A percentile compares a stretch with the other conserved stretches of the same genome.
These are phyloP conservation scores for Atherix ibis DNA, from an alignment of 2,888 invertebrate species.

Conservation along the genomic window DNA sequence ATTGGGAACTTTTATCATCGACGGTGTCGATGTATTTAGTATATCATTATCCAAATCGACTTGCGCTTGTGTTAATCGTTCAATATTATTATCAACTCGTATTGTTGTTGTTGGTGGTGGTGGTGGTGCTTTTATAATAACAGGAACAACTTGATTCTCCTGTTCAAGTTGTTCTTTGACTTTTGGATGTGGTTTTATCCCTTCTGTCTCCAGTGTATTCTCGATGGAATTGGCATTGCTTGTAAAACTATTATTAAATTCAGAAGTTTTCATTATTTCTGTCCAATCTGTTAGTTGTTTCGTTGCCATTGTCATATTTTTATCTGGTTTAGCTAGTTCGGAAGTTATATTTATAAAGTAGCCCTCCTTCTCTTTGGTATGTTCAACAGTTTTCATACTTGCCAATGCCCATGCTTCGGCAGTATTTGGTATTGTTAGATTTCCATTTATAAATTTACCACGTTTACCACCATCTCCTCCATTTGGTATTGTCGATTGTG, in stretches of 20 bases:
- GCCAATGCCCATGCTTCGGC: constrained; percentile 27
- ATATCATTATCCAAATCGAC: too few relatives aligned
- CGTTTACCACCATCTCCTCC: constrained; percentile 18
- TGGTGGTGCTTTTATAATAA: background rate
- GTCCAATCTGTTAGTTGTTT: constrained; percentile 11
- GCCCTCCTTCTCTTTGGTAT: too few relatives aligned
- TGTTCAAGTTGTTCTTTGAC: constrained; percentile 2
- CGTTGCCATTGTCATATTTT: constrained; percentile 3
- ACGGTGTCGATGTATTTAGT: constrained; percentile 11
- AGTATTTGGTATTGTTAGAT: constrained; percentile 22
- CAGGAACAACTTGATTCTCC: constrained; percentile 4
- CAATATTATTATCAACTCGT: too few relatives aligned
- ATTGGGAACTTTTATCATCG: too few relatives aligned
- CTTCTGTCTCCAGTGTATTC: constrained; percentile 11
- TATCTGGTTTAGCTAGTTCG: background rate
- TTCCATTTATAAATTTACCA: constrained; percentile 25
- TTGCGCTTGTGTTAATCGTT: too few relatives aligned
- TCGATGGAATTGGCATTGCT: constrained; percentile 12
- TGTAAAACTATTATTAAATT: constrained; percentile 7
- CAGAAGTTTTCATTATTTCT: constrained; percentile 11
- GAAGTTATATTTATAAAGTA: constrained; percentile 1
- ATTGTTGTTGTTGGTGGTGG: constrained; percentile 10
- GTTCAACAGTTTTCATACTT: constrained; percentile 23
- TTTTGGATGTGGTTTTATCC: too few relatives aligned
- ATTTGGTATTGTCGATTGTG: constrained; percentile 7